These are phyloP conservation scores for Dione juno DNA, from an alignment of 2,888 invertebrate species.

Conservation along the genomic window DNA sequence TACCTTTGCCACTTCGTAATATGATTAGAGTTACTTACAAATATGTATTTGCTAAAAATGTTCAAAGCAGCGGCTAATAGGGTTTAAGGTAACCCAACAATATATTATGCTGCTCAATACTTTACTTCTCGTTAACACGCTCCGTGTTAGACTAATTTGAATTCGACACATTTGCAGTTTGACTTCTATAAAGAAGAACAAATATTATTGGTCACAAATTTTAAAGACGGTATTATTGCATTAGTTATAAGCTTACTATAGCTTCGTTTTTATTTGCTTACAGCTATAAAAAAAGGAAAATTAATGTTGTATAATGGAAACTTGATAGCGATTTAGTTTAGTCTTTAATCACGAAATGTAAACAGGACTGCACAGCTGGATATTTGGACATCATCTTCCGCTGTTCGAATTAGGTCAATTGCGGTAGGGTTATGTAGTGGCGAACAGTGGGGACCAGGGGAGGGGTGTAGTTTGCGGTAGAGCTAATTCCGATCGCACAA, in stretches of 20 bases:
- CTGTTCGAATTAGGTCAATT: slow-evolving; percentile 75
- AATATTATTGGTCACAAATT: no score
- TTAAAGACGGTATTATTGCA: no score
- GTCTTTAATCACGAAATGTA: slow-evolving; percentile 25
- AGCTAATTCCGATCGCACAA: slow-evolving; percentile 76
- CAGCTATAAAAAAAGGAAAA: not conserved
- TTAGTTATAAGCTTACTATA: no score
- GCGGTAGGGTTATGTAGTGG: slow-evolving; percentile 70
- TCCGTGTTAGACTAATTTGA: no score
- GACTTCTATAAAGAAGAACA: no score
- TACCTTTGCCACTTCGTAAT: not conserved
- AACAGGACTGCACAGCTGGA: slow-evolving; percentile 49
- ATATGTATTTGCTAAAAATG: not conserved
- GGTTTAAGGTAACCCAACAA: not conserved
- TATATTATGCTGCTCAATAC: not conserved
- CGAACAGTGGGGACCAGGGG: slow-evolving; percentile 55
- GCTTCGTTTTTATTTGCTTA: not conserved
- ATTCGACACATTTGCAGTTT: no score
- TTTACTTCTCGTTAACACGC: no score
- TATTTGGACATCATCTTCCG: slow-evolving; percentile 60
- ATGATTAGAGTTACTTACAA: not conserved
- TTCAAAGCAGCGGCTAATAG: not conserved
- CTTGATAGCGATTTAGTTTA: slow-evolving; percentile 5
- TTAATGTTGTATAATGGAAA: slow-evolving; percentile 13
- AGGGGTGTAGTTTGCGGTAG: slow-evolving; percentile 64